A percentile compares a stretch with the other conserved stretches of the same genome.
phyloP scores from a whole-genome alignment of 2,888 invertebrate genomes.

The Helleia helle region DNA sequence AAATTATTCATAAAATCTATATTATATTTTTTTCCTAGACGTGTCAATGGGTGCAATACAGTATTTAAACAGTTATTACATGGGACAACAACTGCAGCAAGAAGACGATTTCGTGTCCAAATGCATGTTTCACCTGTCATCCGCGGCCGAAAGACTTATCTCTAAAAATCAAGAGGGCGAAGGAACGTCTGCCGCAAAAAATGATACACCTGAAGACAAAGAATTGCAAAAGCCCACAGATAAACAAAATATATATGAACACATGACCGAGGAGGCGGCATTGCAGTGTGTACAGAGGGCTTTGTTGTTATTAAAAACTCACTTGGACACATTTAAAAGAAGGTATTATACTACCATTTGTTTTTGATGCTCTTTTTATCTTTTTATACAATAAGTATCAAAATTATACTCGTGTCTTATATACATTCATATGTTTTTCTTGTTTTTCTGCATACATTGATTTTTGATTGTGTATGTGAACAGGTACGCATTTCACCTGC shows the following conservation, averaged over 20 bases:
- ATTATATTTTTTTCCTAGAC: constrained; percentile 57
- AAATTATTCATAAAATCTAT: not conserved
- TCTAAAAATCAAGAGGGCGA: constrained; percentile 46
- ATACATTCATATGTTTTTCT: not conserved
- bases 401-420: not conserved
- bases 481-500: constrained; percentile 89
- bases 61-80: constrained; percentile 94
- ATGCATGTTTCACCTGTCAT: constrained; percentile 93
- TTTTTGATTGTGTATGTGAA: not conserved
- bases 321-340: constrained; percentile 92
- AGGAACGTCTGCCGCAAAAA: constrained; percentile 26
- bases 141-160: constrained; percentile 83
- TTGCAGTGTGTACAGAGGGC: constrained; percentile 93
- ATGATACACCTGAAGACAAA: constrained; percentile 31
- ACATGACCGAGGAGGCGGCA: constrained; percentile 82
- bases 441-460: too few species aligned
- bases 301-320: constrained; percentile 89
- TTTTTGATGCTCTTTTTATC: too few species aligned
- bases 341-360: constrained; percentile 50
- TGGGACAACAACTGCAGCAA: constrained; percentile 91
- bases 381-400: too few species aligned
- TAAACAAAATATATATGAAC: constrained; percentile 61
- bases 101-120: constrained; percentile 95
- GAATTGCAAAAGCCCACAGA: constrained; percentile 45
- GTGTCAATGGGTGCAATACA: constrained; percentile 96